Percentiles rank a stretch among this genome's conserved stretches.
Conservation (phyloP, 1,140 invertebrate genomes). For the Hesperophylax magnus region DNA sequence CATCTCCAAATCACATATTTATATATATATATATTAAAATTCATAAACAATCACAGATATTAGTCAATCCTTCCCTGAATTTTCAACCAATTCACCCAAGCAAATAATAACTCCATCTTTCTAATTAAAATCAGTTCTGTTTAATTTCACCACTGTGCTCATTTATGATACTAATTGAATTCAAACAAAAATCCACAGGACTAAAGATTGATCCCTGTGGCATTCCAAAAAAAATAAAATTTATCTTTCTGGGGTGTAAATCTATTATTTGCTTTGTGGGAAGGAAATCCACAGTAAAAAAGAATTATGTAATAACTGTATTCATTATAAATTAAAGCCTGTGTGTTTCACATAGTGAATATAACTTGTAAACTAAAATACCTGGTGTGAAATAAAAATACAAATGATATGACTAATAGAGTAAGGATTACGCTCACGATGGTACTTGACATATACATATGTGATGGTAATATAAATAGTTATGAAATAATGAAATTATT, state of each 20-base stretch:
- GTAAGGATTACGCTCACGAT: too few species aligned
- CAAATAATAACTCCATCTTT: not conserved
- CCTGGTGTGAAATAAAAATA: too few species aligned
- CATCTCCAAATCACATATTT: not conserved
- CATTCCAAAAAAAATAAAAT: too few species aligned
- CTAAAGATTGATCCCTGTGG: too few species aligned
- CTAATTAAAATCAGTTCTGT: too few species aligned
- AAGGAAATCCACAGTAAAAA: slow-evolving; percentile 10
- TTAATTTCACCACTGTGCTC: too few species aligned
- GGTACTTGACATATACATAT: too few species aligned
- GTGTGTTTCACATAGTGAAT: slow-evolving; percentile 35
- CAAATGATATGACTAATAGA: too few species aligned
- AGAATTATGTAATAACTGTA: not conserved
- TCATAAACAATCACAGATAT: slow-evolving; percentile 22
- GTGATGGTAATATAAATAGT: not conserved
- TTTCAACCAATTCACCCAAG: not conserved
- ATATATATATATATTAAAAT: not conserved
- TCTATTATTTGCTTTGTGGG: slow-evolving; percentile 6
- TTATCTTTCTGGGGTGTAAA: not conserved
- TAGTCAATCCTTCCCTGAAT: slow-evolving; percentile 18
- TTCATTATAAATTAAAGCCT: slow-evolving; percentile 35
- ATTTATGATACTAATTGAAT: too few species aligned
- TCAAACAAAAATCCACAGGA: too few species aligned
- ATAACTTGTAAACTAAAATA: not conserved
- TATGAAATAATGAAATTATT: not conserved